Evolutionary conservation across 2,888 invertebrate species (phyloP).

Genomic region (Pterostichus niger): DNA sequence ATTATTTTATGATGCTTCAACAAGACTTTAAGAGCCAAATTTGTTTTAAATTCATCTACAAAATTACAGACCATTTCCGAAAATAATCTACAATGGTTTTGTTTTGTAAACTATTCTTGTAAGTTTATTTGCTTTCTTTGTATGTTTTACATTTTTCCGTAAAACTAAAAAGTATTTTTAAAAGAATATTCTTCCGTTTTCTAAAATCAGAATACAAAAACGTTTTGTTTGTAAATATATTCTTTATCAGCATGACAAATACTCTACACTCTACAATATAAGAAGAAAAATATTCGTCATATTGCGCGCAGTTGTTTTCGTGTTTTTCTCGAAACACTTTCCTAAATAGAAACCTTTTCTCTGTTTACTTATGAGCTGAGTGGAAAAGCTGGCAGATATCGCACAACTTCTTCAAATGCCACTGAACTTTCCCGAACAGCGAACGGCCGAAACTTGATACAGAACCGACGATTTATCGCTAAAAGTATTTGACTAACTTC

Average conservation of each 20-base stretch:
- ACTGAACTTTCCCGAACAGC: constrained; percentile 45
- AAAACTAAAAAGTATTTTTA: neutral
- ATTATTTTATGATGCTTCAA: constrained; percentile 10
- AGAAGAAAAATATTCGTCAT: constrained; percentile 28
- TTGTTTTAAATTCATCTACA: constrained; percentile 12
- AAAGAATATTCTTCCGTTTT: constrained; percentile 4
- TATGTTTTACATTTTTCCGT: neutral
- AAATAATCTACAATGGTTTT: constrained; percentile 19
- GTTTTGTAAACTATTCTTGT: neutral
- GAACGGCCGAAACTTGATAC: constrained; percentile 52
- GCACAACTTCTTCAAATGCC: constrained; percentile 47
- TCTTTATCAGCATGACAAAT: constrained; percentile 1
- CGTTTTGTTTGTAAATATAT: constrained; percentile 25
- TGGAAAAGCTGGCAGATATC: constrained; percentile 27
- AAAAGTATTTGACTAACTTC: constrained; percentile 46
- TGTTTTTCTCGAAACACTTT: constrained; percentile 41
- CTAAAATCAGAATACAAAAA: constrained; percentile 19
- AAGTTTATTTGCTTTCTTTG: constrained; percentile 3
- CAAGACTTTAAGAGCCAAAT: constrained; percentile 13
- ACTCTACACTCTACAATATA: constrained; percentile 6
- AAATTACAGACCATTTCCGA: constrained; percentile 1
- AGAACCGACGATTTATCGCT: constrained; percentile 36
- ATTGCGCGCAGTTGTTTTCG: constrained; percentile 1
- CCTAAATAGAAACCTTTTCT: constrained; percentile 56
- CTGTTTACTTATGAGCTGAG: constrained; percentile 33